Evolutionary conservation across 1,140 invertebrate species (phyloP).

Genomic region (Eulimnadia texana): DNA sequence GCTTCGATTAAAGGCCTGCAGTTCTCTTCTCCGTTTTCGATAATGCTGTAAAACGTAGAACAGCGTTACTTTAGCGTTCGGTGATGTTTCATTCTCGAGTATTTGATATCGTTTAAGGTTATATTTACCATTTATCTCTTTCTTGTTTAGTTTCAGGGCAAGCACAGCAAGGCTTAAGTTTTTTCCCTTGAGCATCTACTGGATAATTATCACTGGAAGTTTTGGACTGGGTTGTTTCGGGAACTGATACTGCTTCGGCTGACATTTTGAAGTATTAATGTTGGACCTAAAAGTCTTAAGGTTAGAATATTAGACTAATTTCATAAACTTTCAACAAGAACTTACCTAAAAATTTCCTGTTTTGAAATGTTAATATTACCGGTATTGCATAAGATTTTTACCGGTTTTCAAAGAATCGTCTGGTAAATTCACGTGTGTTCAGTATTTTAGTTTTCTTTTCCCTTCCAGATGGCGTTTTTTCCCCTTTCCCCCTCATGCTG

Average conservation of each 20-base stretch:
- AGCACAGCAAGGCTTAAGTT: constrained; percentile 89
- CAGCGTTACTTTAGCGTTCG: background rate
- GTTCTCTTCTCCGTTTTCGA: constrained; percentile 83
- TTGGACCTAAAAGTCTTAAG: too few relatives aligned
- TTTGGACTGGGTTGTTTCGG: background rate
- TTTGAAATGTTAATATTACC: too few relatives aligned
- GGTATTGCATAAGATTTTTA: too few relatives aligned
- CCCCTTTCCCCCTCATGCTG: too few relatives aligned
- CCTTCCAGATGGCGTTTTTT: too few relatives aligned
- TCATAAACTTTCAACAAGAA: too few relatives aligned
- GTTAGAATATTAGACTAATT: too few relatives aligned
- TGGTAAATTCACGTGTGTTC: too few relatives aligned
- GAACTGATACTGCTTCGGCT: background rate
- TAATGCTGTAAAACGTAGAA: constrained; percentile 55
- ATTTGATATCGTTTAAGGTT: background rate
- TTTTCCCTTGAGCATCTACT: constrained; percentile 30
- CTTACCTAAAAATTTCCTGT: too few relatives aligned
- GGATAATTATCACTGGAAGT: background rate
- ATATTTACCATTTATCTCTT: constrained; percentile 72
- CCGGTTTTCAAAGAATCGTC: too few relatives aligned
- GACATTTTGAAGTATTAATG: background rate
- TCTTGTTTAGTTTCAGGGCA: constrained; percentile 90
- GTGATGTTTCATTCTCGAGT: background rate
- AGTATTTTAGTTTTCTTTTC: too few relatives aligned
- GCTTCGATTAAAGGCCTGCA: constrained; percentile 82